Evolutionary conservation across 1,140 invertebrate species (phyloP), one percentile per base, ranked within the genome.

Genomic region (Saccostrea glomerata): DNA sequence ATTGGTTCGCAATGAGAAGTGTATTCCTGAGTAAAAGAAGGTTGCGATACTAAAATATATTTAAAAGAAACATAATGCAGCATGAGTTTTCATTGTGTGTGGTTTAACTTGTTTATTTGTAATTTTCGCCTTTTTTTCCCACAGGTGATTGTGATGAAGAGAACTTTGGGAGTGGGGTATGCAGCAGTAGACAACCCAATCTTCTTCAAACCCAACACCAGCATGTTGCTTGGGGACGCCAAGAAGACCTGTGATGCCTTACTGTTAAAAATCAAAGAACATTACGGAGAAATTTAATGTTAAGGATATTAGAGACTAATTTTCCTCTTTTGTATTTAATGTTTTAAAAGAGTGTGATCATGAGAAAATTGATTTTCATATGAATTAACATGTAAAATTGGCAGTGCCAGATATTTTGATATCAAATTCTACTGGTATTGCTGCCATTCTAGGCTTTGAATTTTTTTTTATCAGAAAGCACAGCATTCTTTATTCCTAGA

Each of bases 131-230:
- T 23, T 3, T 25, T 91, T 87, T 82, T 86, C 54, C 88, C 90
- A 20, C 90, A 98, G 97, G 97, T 98, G 7, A 96, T 98, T 86
- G 97, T 98, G 0, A 98, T 98, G 97, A 98, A 98, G 95, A 95
- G 98, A 92, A 98, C 97, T 0, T 96, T 98, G 88, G 98, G 97
- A 88, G 97, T 98, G 3, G 98, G 98, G 5, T 97, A 97, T 93
- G 96, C 96, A 54, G 97, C 97, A 5, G 98, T 98, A 0, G 98
- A 98, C 94, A 98, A 98, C 95, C 98, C 98, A 13, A 97, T 98
- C 87, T 98, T 98, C 96, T 98, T 98, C 96, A 98, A 98, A 93
- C 96, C 97, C 30, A 98, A 98, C 95, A 98, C 97, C 0, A 96
- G 96, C 85, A 98, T 98, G 98, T 96, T 98, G 92, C 95, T 98